phyloP scores from a whole-genome alignment of 2,888 invertebrate species.

The Synanthedon formicaeformis region DNA sequence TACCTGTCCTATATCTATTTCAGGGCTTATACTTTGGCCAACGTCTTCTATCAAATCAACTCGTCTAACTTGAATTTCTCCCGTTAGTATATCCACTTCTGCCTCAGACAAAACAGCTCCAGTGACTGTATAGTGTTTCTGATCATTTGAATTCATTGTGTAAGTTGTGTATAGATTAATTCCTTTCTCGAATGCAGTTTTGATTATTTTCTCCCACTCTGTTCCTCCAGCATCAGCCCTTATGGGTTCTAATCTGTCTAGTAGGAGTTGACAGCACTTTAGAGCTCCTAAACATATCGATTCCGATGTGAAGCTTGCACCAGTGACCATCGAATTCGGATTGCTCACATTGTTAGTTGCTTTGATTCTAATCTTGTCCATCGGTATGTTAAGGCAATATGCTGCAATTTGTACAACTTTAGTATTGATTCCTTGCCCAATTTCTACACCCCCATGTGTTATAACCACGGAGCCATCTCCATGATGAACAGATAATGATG shows the following conservation, averaged over 20 bases:
- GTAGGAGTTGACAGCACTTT: conserved; percentile 64
- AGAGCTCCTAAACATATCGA: conserved; percentile 49
- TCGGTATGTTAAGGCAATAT: conserved; percentile 65
- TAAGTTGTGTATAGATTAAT: not conserved
- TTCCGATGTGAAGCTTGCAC: conserved; percentile 73
- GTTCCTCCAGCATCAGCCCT: not conserved
- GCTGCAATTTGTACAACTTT: conserved; percentile 73
- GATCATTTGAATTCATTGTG: conserved; percentile 34
- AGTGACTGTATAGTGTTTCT: conserved; percentile 62
- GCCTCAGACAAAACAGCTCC: conserved; percentile 75
- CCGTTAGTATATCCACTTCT: conserved; percentile 82
- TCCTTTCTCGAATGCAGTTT: not conserved
- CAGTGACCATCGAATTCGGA: conserved; percentile 72
- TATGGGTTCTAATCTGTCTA: conserved; percentile 49
- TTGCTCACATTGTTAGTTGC: conserved; percentile 67
- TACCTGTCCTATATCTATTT: conserved; percentile 78
- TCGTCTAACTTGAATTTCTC: conserved; percentile 73
- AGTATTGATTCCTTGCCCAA: conserved; percentile 77
- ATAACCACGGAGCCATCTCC: conserved; percentile 71
- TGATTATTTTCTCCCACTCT: not conserved
- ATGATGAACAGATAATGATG: conserved; percentile 67
- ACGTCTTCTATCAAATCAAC: conserved; percentile 79
- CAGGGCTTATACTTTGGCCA: conserved; percentile 77
- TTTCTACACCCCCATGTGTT: conserved; percentile 69
- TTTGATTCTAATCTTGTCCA: conserved; percentile 71